Base-by-base conservation (phyloP, 2,888 invertebrate genomes). In the Timandra comae region DNA sequence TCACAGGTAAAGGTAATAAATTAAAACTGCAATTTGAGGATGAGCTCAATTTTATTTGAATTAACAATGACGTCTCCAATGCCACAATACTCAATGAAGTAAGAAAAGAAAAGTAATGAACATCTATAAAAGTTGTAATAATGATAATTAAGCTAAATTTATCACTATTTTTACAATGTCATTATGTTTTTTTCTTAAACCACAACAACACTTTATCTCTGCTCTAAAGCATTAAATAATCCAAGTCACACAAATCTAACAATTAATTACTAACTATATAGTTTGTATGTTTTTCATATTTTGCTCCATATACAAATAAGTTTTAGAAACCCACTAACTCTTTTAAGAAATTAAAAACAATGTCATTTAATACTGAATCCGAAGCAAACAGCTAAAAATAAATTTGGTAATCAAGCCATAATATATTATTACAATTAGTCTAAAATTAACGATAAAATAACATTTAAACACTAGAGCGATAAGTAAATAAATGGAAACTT, bases 101-200 rank as follows among this genome's bases (percentile, higher is more conserved):
- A 80, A 82, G 80, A 80, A 85, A 80, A 74, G 75, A 76, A 78
- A 82, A 79, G 72, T 71, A 80, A 79, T 78, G 85, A 85, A 85
- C 85, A 82, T 85, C 85, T 85, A 85, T 84, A 85, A 85, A 85
- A 85, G 80, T 85, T 79, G 80, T 81, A 82, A 82, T 84, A 82
- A 82, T 81, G 72, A 81, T 81, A 84, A 81, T 84, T 85, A 85
- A 80, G 80, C 85, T 85, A 85, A 79, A 69, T 74, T 82, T 84
- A 82, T 77, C 72, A 82, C 84, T 85, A 85, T 82, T 82, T 82
- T 73, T 85, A 85, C 85, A 85, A 82, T 82, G 85, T 84, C 85
- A 85, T 84, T 78, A 84, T 85, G 82, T 82, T 79, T 77, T 76
- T 70, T 68, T 65, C 80, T 78, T 84, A 79, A 78, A 81, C 79